Evolutionary conservation across 1,140 invertebrate species (phyloP), one percentile per base, ranked within the genome.

Genomic region (Heterodera carotae): DNA sequence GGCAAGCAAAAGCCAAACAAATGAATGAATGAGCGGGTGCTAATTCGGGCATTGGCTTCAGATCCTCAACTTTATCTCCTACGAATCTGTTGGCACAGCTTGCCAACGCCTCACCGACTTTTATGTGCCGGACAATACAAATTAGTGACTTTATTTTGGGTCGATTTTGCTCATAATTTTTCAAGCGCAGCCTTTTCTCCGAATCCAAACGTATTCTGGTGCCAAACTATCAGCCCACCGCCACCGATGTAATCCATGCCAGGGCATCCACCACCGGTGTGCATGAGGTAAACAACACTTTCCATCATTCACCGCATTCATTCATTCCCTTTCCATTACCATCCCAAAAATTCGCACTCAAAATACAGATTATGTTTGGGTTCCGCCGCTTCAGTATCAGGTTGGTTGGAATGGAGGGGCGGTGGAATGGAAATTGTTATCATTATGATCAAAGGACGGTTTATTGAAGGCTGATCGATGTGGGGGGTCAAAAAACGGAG

Each of bases 191-290:
- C 66, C 59, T 82, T 33, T 76, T 82, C 18, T 39, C 82, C n/a
- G 68, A 82, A 64, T 68, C 83, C 59, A 34, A 60, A 48, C 83
- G 81, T 22, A 82, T 82, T 48, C 67, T 84, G 10, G 25, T 25
- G 25, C 7, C 72, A 18, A 27, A 78, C 4, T 82, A 82, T 68
- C 67, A 8, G 8, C 81, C 81, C 43, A 84, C 79, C 31, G 79
- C 70, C 33, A 10, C n/a, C 5, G 81, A 82, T 64, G 73, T 82
- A 7, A 72, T 82, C 34, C 83, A 82, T 33, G 81, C 81, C 2
- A 80, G 81, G 59, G 81, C 81, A 25, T 84, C 82, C 48, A 82
- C 81, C 2, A 84, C 83, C n/a, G 81, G 81, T 36, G 81, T 82
- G 10, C 82, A 82, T 81, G 81, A 82, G 59, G 72, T 74, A 31